Base-by-base conservation (phyloP, 2,797 vertebrate genomes). In the Calcarius lapponicus region DNA sequence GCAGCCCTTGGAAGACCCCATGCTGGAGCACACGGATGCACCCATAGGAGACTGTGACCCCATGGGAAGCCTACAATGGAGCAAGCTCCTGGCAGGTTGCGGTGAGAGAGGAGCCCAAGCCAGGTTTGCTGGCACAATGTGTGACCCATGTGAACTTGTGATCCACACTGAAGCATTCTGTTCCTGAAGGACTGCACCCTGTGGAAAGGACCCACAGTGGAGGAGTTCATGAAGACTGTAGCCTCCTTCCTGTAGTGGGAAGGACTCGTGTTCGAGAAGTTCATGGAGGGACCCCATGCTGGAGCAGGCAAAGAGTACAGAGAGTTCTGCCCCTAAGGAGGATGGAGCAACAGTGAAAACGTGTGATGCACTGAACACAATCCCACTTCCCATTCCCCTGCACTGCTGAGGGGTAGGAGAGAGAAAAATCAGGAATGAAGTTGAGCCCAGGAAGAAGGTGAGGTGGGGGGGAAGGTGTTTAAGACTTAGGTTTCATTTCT, bases 1-100 rank as follows among this genome's bases (percentile, higher is more conserved):
- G 24, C 36, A 69, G 66, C 50, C 50, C 20, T 6, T 0, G 8
- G 13, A 70, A 14, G 29, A 60, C 3, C 9, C 42, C 26, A 15
- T 14, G 8, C 20, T 4, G 4, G 24, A 73, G 17, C 45, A 58
- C 2, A 0, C 4, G 13, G 45, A 54, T 61, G 28, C 0, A 0
- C 7, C 32, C 5, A 1, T 7, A 64, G 34, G 13, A 83, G 16
- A n/a, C 28, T n/a, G 31, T 13, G 34, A 79, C 6, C 28, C 38
- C 17, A 7, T 3, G 12, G 17, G 22, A 31, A 32, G 14, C 36
- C n/a, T 20, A 7, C 2, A 43, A 10, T 16, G 6, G 22, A 73
- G 38, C 31, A 82, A 42, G 28, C 8, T 67, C 48, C 58, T 18
- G 29, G 29, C 25, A 89, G 47, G 25, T 36, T 32, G n/a, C 17